Evolutionary conservation across 2,113 vertebrate genomes (phyloP).

Genomic region (Diadophis punctatus): DNA sequence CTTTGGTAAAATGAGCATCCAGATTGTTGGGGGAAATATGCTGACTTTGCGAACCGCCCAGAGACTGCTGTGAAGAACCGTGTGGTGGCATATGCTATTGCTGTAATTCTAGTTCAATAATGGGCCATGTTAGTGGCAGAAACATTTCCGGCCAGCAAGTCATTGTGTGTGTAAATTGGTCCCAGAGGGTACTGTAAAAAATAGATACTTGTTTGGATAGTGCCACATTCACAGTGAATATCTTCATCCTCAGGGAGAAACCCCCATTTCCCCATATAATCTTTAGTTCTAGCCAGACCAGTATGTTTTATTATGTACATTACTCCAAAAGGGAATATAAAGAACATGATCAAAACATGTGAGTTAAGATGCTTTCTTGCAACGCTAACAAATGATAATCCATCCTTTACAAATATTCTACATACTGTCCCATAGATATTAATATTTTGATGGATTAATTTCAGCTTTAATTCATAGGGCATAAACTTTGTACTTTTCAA

Average conservation of each 20-base stretch:
- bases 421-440: neutral
- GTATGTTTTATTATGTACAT: neutral
- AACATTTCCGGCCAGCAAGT: neutral
- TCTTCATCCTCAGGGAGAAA: neutral
- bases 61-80: neutral
- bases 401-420: neutral
- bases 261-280: neutral
- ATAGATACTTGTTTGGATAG: neutral
- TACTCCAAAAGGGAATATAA: neutral
- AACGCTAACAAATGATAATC: neutral
- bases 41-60: neutral
- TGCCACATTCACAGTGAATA: neutral
- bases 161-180: neutral
- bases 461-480: neutral
- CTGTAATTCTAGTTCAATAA: neutral
- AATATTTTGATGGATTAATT: neutral
- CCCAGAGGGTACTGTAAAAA: neutral
- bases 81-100: neutral
- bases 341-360: neutral
- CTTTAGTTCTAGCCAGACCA: neutral
- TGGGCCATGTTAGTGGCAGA: neutral
- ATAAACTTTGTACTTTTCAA: neutral
- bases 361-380: neutral
- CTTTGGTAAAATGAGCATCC: neutral
- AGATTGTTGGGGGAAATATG: neutral